A percentile compares a stretch with the other conserved stretches of the same genome.
Conservation (phyloP, 2,888 invertebrate genomes). For the Limulus polyphemus region DNA sequence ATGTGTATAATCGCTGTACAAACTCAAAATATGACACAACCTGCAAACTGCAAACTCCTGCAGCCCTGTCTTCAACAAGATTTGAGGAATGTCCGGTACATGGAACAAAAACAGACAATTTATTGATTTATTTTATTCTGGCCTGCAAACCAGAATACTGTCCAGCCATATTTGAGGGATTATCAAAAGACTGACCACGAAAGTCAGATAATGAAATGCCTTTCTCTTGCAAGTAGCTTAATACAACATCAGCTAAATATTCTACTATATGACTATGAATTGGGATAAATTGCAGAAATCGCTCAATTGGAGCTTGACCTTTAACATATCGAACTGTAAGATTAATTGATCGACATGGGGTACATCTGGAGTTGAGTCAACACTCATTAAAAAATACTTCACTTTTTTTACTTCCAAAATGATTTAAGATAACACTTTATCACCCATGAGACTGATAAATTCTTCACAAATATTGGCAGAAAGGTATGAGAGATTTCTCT, state of each 20-base stretch:
- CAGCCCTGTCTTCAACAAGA: neutral
- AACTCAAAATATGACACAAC: no score
- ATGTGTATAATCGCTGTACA: neutral
- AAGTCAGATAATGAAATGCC: no score
- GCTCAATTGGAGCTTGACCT: neutral
- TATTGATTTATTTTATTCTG: neutral
- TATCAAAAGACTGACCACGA: no score
- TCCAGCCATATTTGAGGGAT: no score
- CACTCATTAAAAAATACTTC: constrained; percentile 8
- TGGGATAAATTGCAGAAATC: neutral
- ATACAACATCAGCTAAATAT: no score
- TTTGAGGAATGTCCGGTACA: constrained; percentile 1
- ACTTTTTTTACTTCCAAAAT: neutral
- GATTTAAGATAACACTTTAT: neutral
- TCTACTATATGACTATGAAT: no score
- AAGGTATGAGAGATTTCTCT: constrained; percentile 28
- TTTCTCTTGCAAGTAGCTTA: no score
- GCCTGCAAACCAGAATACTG: no score
- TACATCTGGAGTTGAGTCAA: constrained; percentile 20
- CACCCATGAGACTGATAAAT: constrained; percentile 23
- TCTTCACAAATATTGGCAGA: constrained; percentile 31
- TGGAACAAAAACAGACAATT: neutral
- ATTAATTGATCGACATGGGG: constrained; percentile 18
- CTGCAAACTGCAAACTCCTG: no score
- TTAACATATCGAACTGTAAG: constrained; percentile 12